Percentiles rank a stretch among this genome's conserved stretches.
phyloP scores from a whole-genome alignment of 1,140 invertebrate species.

The Antheraea mylitta region DNA sequence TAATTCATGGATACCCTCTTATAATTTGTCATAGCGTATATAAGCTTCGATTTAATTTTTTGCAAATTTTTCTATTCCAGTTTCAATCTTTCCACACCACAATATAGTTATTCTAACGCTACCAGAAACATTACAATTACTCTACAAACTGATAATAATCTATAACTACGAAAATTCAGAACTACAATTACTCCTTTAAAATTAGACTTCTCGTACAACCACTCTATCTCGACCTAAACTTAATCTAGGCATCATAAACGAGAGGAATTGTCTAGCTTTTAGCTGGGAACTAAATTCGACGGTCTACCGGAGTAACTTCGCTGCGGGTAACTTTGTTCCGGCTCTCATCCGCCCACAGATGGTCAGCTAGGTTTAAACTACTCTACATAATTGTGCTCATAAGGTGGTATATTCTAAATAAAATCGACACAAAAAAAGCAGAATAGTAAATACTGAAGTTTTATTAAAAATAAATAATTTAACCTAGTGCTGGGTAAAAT shows the following conservation, averaged over 20 bases:
- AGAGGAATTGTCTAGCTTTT: slow-evolving; percentile 32
- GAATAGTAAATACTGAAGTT: too few species aligned
- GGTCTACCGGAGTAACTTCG: slow-evolving; percentile 23
- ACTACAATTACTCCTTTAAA: neutral
- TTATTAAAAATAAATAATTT: too few species aligned
- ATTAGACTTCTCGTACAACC: neutral
- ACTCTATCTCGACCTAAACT: slow-evolving; percentile 20
- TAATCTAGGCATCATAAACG: slow-evolving; percentile 34
- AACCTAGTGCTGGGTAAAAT: too few species aligned
- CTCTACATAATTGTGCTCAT: slow-evolving; percentile 21
- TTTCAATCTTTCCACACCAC: too few species aligned
- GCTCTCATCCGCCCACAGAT: slow-evolving; percentile 21
- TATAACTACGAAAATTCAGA: too few species aligned
- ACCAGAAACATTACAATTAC: too few species aligned
- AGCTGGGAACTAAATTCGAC: slow-evolving; percentile 29
- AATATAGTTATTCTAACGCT: too few species aligned
- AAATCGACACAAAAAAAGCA: neutral
- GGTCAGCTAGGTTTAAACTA: slow-evolving; percentile 32
- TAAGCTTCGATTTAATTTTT: too few species aligned
- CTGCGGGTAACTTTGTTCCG: slow-evolving; percentile 29
- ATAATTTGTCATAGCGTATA: too few species aligned
- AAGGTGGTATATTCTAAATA: slow-evolving; percentile 8
- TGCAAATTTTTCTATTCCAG: too few species aligned
- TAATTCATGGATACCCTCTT: too few species aligned
- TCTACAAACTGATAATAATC: too few species aligned